Conservation (phyloP, 2,113 vertebrate species). For the Osmerus eperlanus region DNA sequence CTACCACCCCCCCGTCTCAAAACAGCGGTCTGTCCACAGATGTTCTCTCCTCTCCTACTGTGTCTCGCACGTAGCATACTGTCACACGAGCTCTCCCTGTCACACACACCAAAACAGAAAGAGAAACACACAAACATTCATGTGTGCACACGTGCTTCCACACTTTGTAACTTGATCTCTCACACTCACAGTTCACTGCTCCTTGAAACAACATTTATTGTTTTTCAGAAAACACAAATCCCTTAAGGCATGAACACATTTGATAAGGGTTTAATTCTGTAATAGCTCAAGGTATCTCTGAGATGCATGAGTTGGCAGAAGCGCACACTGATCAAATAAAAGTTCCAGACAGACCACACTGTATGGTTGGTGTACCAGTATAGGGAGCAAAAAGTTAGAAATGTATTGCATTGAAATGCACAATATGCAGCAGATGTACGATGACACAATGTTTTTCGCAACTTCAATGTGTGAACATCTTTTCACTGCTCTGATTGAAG, state of each 20-base stretch:
- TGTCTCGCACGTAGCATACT: neutral
- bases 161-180: too few species aligned
- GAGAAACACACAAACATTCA: slow-evolving; percentile 14
- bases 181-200: neutral
- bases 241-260: too few species aligned
- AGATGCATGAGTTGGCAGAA: neutral
- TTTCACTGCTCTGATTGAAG: neutral
- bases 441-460: too few species aligned
- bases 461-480: neutral
- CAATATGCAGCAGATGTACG: too few species aligned
- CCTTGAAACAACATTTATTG: too few species aligned
- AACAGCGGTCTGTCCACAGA: slow-evolving; percentile 1
- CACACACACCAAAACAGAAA: neutral
- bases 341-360: too few species aligned
- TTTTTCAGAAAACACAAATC: too few species aligned
- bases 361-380: too few species aligned
- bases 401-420: too few species aligned
- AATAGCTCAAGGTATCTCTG: too few species aligned
- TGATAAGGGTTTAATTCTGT: too few species aligned
- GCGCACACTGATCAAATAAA: neutral
- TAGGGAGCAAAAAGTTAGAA: too few species aligned
- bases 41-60: slow-evolving; percentile 1
- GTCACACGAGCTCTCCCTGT: neutral
- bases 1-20: neutral
- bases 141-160: neutral